Conservation (phyloP, 2,797 vertebrate species). For the Scyliorhinus canicula region DNA sequence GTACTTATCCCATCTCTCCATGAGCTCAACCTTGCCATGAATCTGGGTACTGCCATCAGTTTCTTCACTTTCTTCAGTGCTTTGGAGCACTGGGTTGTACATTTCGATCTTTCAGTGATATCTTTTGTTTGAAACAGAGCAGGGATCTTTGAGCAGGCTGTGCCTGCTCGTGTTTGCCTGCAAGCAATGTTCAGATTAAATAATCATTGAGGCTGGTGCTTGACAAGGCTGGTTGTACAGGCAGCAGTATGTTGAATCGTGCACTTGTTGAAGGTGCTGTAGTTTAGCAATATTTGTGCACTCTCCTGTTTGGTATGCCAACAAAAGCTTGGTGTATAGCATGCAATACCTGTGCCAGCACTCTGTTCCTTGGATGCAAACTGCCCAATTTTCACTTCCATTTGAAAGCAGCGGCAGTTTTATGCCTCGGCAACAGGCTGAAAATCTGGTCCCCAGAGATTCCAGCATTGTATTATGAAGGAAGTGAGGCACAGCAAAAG, state of each 20-base stretch:
- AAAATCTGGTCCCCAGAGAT: not conserved
- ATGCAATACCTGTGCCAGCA: not conserved
- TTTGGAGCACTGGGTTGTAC: too few species aligned
- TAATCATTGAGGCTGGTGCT: not conserved
- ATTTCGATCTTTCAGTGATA: not conserved
- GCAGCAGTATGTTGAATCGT: not conserved
- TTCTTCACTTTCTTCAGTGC: not conserved
- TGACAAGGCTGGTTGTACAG: not conserved
- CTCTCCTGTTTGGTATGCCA: not conserved
- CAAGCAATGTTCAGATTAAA: not conserved
- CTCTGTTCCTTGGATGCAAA: not conserved
- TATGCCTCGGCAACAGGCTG: not conserved
- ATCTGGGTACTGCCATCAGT: not conserved
- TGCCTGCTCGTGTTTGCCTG: not conserved
- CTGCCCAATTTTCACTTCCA: not conserved
- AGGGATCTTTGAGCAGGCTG: not conserved
- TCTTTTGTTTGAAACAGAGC: not conserved
- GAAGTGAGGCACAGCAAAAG: not conserved
- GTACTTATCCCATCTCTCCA: not conserved
- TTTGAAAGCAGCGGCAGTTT: not conserved
- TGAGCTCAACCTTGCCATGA: not conserved
- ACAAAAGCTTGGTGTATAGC: not conserved
- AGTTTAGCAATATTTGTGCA: not conserved
- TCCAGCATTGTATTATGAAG: not conserved
- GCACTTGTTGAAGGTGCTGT: not conserved